Percentiles rank a stretch among this genome's conserved stretches.
Conservation (phyloP, 2,888 invertebrate species). For the Panzeria rudis region DNA sequence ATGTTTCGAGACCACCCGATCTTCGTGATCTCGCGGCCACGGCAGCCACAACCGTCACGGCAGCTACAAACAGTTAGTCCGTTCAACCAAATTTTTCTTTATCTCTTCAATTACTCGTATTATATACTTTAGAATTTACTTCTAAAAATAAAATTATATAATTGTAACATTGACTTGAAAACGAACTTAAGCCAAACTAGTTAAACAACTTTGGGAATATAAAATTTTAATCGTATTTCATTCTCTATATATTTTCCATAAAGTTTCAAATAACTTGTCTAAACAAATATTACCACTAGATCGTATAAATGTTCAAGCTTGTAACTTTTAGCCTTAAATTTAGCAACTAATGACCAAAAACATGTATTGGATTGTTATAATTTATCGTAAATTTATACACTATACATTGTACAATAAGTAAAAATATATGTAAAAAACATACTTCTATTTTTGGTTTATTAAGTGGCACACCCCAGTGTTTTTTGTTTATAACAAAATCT, state of each 20-base stretch:
- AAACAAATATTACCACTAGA: neutral
- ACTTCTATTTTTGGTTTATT: conserved; percentile 28
- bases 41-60: too few relatives aligned
- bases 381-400: conserved; percentile 37
- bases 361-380: conserved; percentile 43
- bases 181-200: too few relatives aligned
- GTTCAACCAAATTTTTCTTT: too few relatives aligned
- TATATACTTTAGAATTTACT: too few relatives aligned
- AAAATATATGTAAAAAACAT: conserved; percentile 2
- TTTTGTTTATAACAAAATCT: conserved; percentile 40
- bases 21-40: too few relatives aligned
- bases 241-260: neutral
- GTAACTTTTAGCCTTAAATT: conserved; percentile 33
- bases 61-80: too few relatives aligned
- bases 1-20: too few relatives aligned
- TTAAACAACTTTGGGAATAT: too few relatives aligned
- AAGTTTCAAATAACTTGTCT: neutral
- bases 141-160: too few relatives aligned
- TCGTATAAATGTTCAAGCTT: neutral
- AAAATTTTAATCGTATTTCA: neutral
- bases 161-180: too few relatives aligned
- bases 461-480: conserved; percentile 49
- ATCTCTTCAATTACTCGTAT: too few relatives aligned
- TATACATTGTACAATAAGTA: conserved; percentile 10
- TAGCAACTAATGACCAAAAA: conserved; percentile 44